These are phyloP conservation scores for Dryocosmus kuriphilus DNA, from an alignment of 2,888 invertebrate genomes.

Conservation along the genomic window DNA sequence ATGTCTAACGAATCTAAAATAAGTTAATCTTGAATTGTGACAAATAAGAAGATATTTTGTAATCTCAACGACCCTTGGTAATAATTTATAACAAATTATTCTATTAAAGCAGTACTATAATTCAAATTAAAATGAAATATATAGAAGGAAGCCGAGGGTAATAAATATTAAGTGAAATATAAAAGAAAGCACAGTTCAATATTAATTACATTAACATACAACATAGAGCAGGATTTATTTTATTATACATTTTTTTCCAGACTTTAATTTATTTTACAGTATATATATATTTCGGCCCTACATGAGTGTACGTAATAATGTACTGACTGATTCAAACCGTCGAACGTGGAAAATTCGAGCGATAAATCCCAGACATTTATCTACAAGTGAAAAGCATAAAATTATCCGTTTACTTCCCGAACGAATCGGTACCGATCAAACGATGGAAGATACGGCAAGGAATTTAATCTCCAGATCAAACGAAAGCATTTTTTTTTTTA, in stretches of 20 bases:
- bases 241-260: background rate
- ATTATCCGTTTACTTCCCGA: background rate
- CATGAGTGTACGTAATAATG: background rate
- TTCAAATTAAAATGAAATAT: background rate
- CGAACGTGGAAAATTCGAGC: background rate
- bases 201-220: background rate
- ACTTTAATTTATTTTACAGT: background rate
- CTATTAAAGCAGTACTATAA: background rate
- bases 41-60: too few species aligned
- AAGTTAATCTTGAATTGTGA: too few species aligned
- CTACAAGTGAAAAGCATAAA: background rate
- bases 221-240: background rate
- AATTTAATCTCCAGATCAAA: conserved; percentile 1
- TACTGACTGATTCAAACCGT: background rate
- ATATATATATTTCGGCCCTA: background rate
- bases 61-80: too few species aligned
- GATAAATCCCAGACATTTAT: background rate
- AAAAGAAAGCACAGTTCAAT: background rate
- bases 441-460: background rate
- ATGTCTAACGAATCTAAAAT: too few species aligned
- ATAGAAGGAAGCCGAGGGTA: background rate
- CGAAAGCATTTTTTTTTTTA: background rate
- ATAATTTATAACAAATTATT: too few species aligned
- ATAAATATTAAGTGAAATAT: too few species aligned
- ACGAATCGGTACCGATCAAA: background rate